These are phyloP conservation scores for Corvus hawaiiensis DNA, from an alignment of 2,113 vertebrate genomes.

Conservation along the genomic window DNA sequence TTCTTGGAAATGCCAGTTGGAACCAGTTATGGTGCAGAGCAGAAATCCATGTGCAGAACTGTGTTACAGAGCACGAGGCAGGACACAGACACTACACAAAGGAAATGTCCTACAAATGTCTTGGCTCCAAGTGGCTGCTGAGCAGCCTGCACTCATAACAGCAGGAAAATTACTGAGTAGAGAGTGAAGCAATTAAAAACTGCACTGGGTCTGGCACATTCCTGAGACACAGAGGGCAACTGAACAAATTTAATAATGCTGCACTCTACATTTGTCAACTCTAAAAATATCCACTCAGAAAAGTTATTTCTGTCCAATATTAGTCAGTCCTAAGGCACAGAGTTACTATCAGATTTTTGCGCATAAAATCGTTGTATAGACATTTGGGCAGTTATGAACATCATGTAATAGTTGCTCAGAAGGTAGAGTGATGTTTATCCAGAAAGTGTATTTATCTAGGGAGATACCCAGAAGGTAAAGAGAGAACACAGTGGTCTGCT, in stretches of 20 bases:
- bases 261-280: background rate
- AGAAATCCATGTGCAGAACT: background rate
- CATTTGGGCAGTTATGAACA: background rate
- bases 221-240: conserved; percentile 31
- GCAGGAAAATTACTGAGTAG: conserved; percentile 45
- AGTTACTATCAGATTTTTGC: background rate
- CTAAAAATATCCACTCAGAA: background rate
- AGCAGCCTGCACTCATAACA: background rate
- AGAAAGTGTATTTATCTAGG: background rate
- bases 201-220: conserved; percentile 25
- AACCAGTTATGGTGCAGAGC: background rate
- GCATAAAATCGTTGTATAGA: background rate
- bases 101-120: background rate
- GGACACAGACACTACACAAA: conserved; percentile 20
- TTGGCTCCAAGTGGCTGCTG: conserved; percentile 27
- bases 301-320: background rate
- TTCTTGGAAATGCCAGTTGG: background rate
- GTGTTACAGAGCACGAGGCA: background rate
- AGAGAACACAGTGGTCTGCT: background rate
- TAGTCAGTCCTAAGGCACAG: background rate
- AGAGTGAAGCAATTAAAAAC: conserved; percentile 56
- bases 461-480: background rate
- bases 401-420: background rate
- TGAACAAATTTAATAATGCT: conserved; percentile 24
- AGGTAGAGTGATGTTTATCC: background rate